A percentile compares a stretch with the other conserved stretches of the same genome.
Evolutionary conservation across 2,113 vertebrate species (phyloP).

Genomic region (Macrotis lagotis): DNA sequence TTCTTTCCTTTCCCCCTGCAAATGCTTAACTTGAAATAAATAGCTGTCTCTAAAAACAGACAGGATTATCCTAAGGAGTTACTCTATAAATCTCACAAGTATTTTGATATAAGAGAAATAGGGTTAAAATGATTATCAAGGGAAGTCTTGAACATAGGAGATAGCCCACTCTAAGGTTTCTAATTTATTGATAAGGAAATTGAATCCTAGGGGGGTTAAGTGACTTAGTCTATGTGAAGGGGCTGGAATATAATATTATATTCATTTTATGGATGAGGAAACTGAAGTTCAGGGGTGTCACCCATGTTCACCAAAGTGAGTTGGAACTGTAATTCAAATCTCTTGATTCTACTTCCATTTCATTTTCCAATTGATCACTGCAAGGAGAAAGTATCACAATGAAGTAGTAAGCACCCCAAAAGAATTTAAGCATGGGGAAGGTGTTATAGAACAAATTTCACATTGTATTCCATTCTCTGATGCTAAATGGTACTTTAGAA

Average conservation of each 20-base stretch:
- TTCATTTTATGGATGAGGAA: neutral
- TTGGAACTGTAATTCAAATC: neutral
- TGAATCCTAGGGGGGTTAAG: neutral
- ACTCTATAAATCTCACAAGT: neutral
- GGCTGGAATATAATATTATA: neutral
- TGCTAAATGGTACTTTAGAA: neutral
- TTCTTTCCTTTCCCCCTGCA: neutral
- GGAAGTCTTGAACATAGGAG: constrained; percentile 1
- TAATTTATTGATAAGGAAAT: neutral
- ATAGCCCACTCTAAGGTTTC: neutral
- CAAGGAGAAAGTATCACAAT: neutral
- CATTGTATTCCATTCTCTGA: neutral
- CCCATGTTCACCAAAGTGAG: neutral
- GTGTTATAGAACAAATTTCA: neutral
- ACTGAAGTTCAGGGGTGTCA: neutral
- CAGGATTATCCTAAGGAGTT: neutral
- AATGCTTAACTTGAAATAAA: constrained; percentile 1
- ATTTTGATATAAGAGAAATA: neutral
- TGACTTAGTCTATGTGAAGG: neutral
- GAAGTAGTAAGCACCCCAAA: neutral
- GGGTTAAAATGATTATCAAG: constrained; percentile 16
- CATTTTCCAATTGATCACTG: neutral
- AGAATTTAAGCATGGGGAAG: neutral
- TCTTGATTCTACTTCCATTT: neutral
- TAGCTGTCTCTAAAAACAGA: neutral